Evolutionary conservation across 2,888 invertebrate species (phyloP), one percentile per base, ranked within the genome.

Genomic region (Archips crataeganus): DNA sequence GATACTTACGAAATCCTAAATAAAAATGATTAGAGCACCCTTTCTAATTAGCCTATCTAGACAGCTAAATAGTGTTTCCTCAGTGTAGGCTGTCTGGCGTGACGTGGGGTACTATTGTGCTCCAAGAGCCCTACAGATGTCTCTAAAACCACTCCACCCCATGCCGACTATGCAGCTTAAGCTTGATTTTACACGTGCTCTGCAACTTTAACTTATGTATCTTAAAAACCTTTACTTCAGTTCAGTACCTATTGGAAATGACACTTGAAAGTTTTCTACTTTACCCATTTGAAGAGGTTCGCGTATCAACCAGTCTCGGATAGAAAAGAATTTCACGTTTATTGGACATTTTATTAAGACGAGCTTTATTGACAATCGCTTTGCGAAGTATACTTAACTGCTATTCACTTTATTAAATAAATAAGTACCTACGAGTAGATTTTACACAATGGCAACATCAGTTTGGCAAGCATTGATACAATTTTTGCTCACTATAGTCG

Each of bases 91-190:
- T 47, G 72, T 67, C 68, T 71, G 70, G 73, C 47, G 51, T 36
- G 45, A 63, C 63, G 47, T 15, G n/a, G 57, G 66, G 39, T 23
- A 77, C 79, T 75, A 81, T 85, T 83, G 84, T 83, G 66, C 54
- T 71, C 74, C 54, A 70, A 85, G 84, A 74, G 82, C 79, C 76
- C 85, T 87, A 81, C 77, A 86, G 81, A 80, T 82, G 84, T 84
- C 84, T 84, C 80, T 75, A 78, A 77, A 76, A 77, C 77, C 81
- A 78, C 86, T 85, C 71, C 78, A 81, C 80, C 67, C 61, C 6
- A n/a, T 65, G 45, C 69, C 79, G 74, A 76, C 80, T 75, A 78
- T 78, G 76, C 23, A 23, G 23, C 82, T 81, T 81, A 77, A 77
- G 80, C 68, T 63, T 68, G 23, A 54, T 51, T 72, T 54, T 72